These are phyloP conservation scores for Formica selysi DNA, from an alignment of 1,140 invertebrate genomes.

Conservation along the genomic window DNA sequence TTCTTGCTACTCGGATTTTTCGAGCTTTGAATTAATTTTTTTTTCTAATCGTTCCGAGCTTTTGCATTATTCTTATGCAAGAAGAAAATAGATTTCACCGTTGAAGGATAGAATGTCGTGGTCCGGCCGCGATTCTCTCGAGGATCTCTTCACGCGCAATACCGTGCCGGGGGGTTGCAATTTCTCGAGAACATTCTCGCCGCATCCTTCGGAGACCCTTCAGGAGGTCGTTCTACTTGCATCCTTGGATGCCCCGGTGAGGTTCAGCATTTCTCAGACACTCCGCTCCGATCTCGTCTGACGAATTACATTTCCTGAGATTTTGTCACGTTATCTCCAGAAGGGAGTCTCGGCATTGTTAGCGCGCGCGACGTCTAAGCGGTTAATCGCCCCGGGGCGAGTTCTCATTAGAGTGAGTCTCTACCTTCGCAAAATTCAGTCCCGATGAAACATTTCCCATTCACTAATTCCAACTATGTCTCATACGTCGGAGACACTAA, in stretches of 20 bases:
- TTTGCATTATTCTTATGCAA: conserved; percentile 33
- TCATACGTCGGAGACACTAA: conserved; percentile 1
- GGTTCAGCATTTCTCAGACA: conserved; percentile 49
- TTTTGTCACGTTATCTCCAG: conserved; percentile 56
- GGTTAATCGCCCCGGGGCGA: conserved; percentile 6
- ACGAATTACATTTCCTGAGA: conserved; percentile 62
- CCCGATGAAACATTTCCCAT: conserved; percentile 25
- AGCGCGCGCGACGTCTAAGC: conserved; percentile 33
- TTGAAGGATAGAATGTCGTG: conserved; percentile 22
- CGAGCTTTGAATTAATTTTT: neutral
- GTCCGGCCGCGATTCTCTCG: conserved; percentile 41
- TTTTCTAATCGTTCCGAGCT: neutral
- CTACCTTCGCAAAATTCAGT: conserved; percentile 35
- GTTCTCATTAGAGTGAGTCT: conserved; percentile 16
- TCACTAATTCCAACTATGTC: conserved; percentile 8
- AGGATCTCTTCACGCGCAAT: conserved; percentile 60
- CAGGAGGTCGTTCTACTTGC: conserved; percentile 40
- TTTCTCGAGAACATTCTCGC: conserved; percentile 61
- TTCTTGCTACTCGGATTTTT: neutral
- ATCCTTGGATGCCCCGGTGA: conserved; percentile 32
- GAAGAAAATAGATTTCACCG: conserved; percentile 36
- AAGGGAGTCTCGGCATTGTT: conserved; percentile 30
- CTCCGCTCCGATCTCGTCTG: conserved; percentile 34
- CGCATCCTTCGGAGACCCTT: conserved; percentile 45
- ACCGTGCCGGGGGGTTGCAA: conserved; percentile 47